Evolutionary conservation across 2,113 vertebrate species (phyloP), one percentile per base, ranked within the genome.

Genomic region (Nettapus auritus): DNA sequence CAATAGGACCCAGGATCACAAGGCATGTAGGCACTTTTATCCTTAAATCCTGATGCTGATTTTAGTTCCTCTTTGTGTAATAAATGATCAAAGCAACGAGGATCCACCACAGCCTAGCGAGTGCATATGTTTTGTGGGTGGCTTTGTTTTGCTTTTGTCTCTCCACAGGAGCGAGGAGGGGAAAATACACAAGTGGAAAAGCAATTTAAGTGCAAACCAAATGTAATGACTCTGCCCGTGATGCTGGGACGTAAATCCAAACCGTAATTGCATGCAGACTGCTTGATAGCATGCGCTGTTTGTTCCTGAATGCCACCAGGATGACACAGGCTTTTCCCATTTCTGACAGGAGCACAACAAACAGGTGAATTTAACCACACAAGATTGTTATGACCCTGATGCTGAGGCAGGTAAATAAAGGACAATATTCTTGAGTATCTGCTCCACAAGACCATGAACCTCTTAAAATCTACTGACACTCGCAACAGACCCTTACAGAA

Each of bases 131-230:
- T 92, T 85, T 93, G 92, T 94, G 92, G 77, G 94, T 93, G 86
- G 90, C 77, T 94, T 93, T 93, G 90, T 92, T 95, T 96, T 87
- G 83, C 36, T 96, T 93, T 89, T 93, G 55, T 89, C 78, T 96
- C 90, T 92, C 90, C 40, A 2, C 10, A 26, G 86, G 86, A 92
- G 38, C 0, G 26, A 93, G 86, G 44, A 95, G 86, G 70, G 67
- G 74, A 90, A 93, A 85, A 94, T 56, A 91, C 74, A 82, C 46
- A 84, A 86, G 78, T 1, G 0, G 74, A 95, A 46, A 84, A 87
- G 62, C 36, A 93, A 87, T 84, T 84, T 55, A 50, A 96, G 92
- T 28, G 42, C 76, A 95, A 92, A 84, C 66, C 73, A 86, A 96
- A 92, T 79, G 83, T 74, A 92, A 74, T 55, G 52, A 60, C 70